Base-by-base conservation (phyloP, 2,888 invertebrate genomes). In the Megastigmus dorsalis region DNA sequence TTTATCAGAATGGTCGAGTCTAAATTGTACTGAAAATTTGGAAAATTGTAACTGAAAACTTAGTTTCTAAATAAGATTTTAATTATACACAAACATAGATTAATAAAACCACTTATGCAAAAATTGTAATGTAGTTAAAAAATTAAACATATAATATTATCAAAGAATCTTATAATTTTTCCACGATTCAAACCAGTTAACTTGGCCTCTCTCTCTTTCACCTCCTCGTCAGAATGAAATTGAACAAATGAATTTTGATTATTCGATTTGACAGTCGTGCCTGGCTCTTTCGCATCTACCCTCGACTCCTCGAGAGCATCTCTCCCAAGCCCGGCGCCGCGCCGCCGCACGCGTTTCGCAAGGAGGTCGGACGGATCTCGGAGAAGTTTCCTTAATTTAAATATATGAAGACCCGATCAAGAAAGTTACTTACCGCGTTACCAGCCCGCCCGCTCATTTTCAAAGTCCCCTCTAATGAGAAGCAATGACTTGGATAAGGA, bases 361-460 rank as follows among this genome's bases (percentile, higher is more conserved):
- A 62, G 18, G n/a, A 48, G 45, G 3, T 10, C 26, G 55, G n/a
- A 9, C 36, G 20, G 52, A 38, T 65, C 63, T 55, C 26, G 6
- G 28, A 63, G 57, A 52, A 54, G 45, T 54, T 66, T 66, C 28
- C 60, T 60, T 75, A 70, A 71, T 75, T 75, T 66, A 67, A 75
- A 75, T 75, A 41, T 71, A 75, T 67, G 62, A 70, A 60, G 70
- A 75, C 10, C 36, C 26, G 70, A 70, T 70, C 60, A 36, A 7
- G 48, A 66, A 75, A 66, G 54, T 70, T 70, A 59, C 43, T 20
- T 38, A 50, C 18, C 13, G 18, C 18, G 10, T 10, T n/a, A 15
- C 20, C n/a, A 50, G 30, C 38, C 28, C n/a, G 36, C 18, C 38
- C 28, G 30, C 3, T 26, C 18, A 50, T 41, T 67, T 48, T 13